These are phyloP conservation scores for Festucalex cinctus DNA, from an alignment of 2,113 vertebrate genomes.

Conservation along the genomic window DNA sequence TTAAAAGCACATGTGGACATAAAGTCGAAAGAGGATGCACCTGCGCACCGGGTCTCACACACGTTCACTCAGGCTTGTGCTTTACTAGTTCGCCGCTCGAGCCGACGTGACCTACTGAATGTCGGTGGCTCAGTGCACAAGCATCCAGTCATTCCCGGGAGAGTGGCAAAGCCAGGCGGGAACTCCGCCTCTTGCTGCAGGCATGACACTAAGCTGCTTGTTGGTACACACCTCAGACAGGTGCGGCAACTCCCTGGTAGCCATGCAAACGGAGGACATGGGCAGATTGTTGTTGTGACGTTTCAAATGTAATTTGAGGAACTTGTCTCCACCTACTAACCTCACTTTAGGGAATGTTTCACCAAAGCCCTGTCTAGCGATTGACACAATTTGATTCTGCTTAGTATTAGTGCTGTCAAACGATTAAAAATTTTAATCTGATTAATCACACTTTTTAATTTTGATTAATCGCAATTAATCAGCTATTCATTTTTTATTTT, in stretches of 20 bases:
- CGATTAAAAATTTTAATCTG: no score
- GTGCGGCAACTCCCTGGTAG: constrained; percentile 30
- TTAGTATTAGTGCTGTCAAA: no score
- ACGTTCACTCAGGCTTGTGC: constrained; percentile 11
- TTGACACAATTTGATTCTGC: neutral
- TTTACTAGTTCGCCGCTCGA: constrained; percentile 36
- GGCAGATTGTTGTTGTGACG: constrained; percentile 45
- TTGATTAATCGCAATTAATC: no score
- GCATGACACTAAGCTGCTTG: constrained; percentile 40
- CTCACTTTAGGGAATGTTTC: constrained; percentile 22
- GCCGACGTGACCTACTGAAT: constrained; percentile 27
- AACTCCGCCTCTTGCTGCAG: constrained; percentile 54
- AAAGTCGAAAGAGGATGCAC: constrained; percentile 45
- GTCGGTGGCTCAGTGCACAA: constrained; percentile 18
- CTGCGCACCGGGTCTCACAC: constrained; percentile 17
- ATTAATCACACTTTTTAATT: no score
- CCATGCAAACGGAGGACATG: constrained; percentile 24
- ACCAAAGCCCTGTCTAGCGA: neutral
- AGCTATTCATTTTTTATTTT: no score
- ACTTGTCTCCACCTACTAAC: constrained; percentile 34
- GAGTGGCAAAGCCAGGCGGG: constrained; percentile 42
- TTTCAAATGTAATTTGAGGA: constrained; percentile 50
- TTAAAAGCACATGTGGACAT: constrained; percentile 28
- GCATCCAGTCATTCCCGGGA: constrained; percentile 21
- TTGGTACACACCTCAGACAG: constrained; percentile 56